These are phyloP conservation scores for Venturia canescens DNA, from an alignment of 1,140 invertebrate genomes.

Conservation along the genomic window DNA sequence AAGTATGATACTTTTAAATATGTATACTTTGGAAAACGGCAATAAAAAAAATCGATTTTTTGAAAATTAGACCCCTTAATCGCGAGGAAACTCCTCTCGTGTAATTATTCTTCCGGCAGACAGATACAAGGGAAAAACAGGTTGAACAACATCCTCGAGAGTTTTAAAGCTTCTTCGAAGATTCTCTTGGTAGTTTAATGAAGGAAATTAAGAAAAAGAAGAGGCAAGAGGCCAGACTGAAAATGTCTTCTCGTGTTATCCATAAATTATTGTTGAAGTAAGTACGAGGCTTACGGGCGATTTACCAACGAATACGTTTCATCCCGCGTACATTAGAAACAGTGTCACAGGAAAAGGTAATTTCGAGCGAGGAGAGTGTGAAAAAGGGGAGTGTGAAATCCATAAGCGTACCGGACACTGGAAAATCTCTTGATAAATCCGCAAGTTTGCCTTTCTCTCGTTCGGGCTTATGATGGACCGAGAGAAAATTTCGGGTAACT, in stretches of 20 bases:
- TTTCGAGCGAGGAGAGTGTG: neutral
- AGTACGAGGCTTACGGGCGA: neutral
- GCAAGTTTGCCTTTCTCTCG: slow-evolving; percentile 48
- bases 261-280: neutral
- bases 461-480: slow-evolving; percentile 21
- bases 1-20: no score
- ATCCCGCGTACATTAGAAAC: neutral
- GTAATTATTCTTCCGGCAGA: neutral
- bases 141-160: no score
- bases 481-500: slow-evolving; percentile 60
- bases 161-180: neutral
- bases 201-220: neutral
- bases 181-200: neutral
- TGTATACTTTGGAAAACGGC: no score
- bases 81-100: no score
- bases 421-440: slow-evolving; percentile 45
- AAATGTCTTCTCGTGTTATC: neutral
- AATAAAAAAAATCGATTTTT: no score
- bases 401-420: slow-evolving; percentile 43
- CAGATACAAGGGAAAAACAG: neutral
- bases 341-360: neutral
- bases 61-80: no score
- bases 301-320: neutral
- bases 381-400: slow-evolving; percentile 44
- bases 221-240: neutral